phyloP scores from a whole-genome alignment of 1,140 invertebrate genomes.

The Wasmannia auropunctata region DNA sequence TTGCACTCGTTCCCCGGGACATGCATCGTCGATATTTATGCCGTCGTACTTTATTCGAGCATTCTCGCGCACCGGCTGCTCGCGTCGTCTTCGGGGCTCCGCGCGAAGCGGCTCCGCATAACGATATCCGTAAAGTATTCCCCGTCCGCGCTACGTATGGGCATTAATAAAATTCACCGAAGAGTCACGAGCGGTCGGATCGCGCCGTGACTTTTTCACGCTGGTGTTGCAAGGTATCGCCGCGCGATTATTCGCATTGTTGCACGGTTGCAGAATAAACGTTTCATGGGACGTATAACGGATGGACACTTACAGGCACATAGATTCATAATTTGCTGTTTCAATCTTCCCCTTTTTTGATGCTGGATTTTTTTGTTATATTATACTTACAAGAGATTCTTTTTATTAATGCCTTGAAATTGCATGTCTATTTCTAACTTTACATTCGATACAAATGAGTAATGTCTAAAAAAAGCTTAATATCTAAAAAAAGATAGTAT shows the following conservation, averaged over 20 bases:
- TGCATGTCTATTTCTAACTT: not conserved
- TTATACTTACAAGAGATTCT: not conserved
- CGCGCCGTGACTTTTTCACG: not conserved
- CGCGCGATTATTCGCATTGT: not conserved
- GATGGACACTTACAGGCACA: not conserved
- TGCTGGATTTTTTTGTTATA: not conserved
- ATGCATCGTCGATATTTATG: constrained; percentile 65
- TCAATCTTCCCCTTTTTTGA: not conserved
- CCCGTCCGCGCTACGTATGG: not conserved
- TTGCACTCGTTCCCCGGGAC: constrained; percentile 59
- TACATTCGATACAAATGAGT: too few relatives aligned
- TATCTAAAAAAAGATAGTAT: not conserved
- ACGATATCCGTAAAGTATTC: constrained; percentile 55
- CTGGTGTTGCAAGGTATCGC: not conserved
- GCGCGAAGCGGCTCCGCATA: not conserved
- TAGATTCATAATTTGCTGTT: not conserved
- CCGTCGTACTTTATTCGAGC: constrained; percentile 38
- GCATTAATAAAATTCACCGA: constrained; percentile 45
- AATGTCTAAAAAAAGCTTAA: not conserved
- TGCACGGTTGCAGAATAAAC: not conserved
- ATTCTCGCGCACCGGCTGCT: not conserved
- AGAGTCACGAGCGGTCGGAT: not conserved
- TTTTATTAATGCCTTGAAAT: not conserved
- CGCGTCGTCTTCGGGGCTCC: constrained; percentile 1
- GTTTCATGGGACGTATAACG: not conserved